Percentiles rank a stretch among this genome's conserved stretches.
Evolutionary conservation across 2,888 invertebrate genomes (phyloP).

Genomic region (Orchesella flavescens): DNA sequence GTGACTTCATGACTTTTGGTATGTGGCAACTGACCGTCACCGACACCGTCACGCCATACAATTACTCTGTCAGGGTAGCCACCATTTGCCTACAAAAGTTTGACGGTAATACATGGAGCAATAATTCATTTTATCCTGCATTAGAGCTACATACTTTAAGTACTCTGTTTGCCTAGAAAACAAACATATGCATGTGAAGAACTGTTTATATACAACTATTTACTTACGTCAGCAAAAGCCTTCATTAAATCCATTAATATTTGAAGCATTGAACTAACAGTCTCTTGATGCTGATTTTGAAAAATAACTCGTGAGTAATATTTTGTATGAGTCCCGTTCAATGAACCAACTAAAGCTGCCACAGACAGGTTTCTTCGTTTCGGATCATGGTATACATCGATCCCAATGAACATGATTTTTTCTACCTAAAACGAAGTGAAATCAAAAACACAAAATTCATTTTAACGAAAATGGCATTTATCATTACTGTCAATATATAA

Average conservation of each 20-base stretch:
- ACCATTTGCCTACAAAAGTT: conserved; percentile 76
- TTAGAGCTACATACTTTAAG: too few relatives aligned
- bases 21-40: conserved; percentile 87
- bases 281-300: conserved; percentile 67
- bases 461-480: neutral
- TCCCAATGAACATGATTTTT: conserved; percentile 88
- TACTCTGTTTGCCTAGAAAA: too few relatives aligned
- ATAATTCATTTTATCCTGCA: neutral
- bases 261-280: conserved; percentile 85
- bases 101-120: conserved; percentile 2
- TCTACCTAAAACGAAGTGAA: conserved; percentile 48
- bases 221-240: conserved; percentile 75
- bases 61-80: conserved; percentile 85
- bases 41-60: conserved; percentile 94
- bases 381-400: conserved; percentile 89
- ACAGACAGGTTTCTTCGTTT: conserved; percentile 80
- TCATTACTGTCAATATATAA: too few relatives aligned
- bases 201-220: too few relatives aligned
- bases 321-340: conserved; percentile 83
- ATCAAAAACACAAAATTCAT: neutral
- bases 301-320: conserved; percentile 81
- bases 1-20: conserved; percentile 86
- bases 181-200: too few relatives aligned
- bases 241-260: conserved; percentile 81
- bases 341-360: conserved; percentile 86